Evolutionary conservation across 2,113 vertebrate species (phyloP).

Genomic region (Sakesphorus luctuosus): DNA sequence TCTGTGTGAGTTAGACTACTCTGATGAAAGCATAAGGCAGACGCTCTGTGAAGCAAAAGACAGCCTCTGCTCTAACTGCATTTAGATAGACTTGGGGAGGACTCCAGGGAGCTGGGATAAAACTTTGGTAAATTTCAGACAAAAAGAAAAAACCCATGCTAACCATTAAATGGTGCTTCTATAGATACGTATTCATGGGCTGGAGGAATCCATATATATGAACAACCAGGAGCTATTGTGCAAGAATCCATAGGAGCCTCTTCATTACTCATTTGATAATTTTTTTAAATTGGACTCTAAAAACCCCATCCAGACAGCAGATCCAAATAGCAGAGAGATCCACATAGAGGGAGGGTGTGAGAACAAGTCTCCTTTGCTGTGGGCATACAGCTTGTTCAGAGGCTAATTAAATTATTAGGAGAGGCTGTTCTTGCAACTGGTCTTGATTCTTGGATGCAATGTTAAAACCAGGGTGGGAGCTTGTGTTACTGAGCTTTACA

Average conservation of each 20-base stretch:
- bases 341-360: not conserved
- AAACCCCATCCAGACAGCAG: slow-evolving; percentile 10
- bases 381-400: not conserved
- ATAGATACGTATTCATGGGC: slow-evolving; percentile 38
- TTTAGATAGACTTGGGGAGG: slow-evolving; percentile 94
- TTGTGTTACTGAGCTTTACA: slow-evolving; percentile 70
- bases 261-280: slow-evolving; percentile 24
- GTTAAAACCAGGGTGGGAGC: slow-evolving; percentile 59
- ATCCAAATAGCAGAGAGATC: not conserved
- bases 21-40: slow-evolving; percentile 99
- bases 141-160: slow-evolving; percentile 70
- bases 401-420: slow-evolving; percentile 76
- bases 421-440: slow-evolving; percentile 60
- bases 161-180: slow-evolving; percentile 64
- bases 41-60: slow-evolving; percentile 95
- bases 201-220: slow-evolving; percentile 34
- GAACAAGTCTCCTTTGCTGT: not conserved
- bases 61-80: slow-evolving; percentile 97
- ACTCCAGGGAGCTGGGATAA: slow-evolving; percentile 89
- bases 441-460: slow-evolving; percentile 61
- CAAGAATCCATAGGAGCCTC: not conserved
- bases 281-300: slow-evolving; percentile 42
- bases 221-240: slow-evolving; percentile 15
- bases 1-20: slow-evolving; percentile 99
- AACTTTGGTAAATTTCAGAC: slow-evolving; percentile 95